Base-by-base conservation (phyloP, 2,888 invertebrate species). In the Cheilosia urbana region DNA sequence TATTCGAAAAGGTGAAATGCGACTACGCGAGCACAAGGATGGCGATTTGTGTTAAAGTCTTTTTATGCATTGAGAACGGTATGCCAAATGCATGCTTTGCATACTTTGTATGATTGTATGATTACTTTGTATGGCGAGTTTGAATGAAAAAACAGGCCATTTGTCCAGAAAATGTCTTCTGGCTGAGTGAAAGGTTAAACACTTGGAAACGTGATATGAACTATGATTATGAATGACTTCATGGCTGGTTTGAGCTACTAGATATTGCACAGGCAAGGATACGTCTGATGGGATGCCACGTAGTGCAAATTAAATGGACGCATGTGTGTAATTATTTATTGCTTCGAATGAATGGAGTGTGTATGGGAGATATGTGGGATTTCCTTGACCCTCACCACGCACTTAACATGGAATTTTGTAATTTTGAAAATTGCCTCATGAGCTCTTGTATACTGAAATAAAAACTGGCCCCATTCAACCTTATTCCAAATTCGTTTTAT, bases 101-200 rank as follows among this genome's bases (percentile, higher is more conserved):
- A 15, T 30, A 27, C 15, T 53, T 19, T 49, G 51, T 34, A 30
- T 24, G 69, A 40, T 53, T 1, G 37, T 58, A 17, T n/a, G n/a
- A n/a, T n/a, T n/a, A 27, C 15, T 53, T 19, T 49, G 51, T 34
- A 30, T 24, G 82, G 71, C 47, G 65, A 19, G 47, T 77, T 71
- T 0, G 11, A 13, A 37, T 37, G 37, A 55, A 19, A 34, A 51
- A 58, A 49, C 51, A 42, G 24, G 63, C 51, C n/a, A 57, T 58
- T 63, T 69, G 42, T 51, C 49, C 57, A 57, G 75, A 40, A 24
- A 53, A 27, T 21, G 3, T 34, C 15, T 55, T 42, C 34, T 27
- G 34, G 2, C 55, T 45, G 11, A 24, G 17, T 45, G 19, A 47
- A 24, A 37, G 45, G 55, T 57, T 65, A 37, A 55, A 21, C 63